Conservation (phyloP, 23 tunicate genomes). For the Phallusia fumigata region DNA sequence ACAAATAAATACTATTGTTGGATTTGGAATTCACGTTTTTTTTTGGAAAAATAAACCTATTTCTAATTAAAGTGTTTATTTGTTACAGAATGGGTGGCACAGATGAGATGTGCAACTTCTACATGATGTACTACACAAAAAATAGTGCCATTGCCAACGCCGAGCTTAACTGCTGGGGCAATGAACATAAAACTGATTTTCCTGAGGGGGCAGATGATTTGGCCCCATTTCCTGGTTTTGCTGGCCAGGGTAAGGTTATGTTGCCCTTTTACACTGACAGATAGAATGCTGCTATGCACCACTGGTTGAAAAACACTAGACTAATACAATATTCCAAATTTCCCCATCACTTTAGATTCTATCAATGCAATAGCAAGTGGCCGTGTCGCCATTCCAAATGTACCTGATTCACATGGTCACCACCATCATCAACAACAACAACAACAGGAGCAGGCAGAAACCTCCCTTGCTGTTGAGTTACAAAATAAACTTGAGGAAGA, state of each 20-base stretch:
- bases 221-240: slow-evolving; percentile 62
- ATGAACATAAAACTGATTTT: slow-evolving; percentile 7
- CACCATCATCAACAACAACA: background rate
- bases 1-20: no score
- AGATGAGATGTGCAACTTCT: slow-evolving; percentile 99
- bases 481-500: background rate
- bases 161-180: slow-evolving; percentile 53
- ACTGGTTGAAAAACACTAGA: background rate
- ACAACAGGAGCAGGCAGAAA: no score
- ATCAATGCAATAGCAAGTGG: slow-evolving; percentile 34
- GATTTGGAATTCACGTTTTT: no score
- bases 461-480: no score
- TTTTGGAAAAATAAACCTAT: no score
- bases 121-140: slow-evolving; percentile 87
- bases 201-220: slow-evolving; percentile 30
- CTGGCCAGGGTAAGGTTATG: slow-evolving; percentile 37
- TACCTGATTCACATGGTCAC: slow-evolving; percentile 36
- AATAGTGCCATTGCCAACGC: background rate
- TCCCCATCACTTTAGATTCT: slow-evolving; percentile 38
- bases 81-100: slow-evolving; percentile 39
- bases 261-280: background rate
- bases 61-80: background rate
- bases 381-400: slow-evolving; percentile 28
- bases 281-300: background rate
- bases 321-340: background rate